phyloP scores from a whole-genome alignment of 1,140 invertebrate species.

The Campoletis sonorensis region DNA sequence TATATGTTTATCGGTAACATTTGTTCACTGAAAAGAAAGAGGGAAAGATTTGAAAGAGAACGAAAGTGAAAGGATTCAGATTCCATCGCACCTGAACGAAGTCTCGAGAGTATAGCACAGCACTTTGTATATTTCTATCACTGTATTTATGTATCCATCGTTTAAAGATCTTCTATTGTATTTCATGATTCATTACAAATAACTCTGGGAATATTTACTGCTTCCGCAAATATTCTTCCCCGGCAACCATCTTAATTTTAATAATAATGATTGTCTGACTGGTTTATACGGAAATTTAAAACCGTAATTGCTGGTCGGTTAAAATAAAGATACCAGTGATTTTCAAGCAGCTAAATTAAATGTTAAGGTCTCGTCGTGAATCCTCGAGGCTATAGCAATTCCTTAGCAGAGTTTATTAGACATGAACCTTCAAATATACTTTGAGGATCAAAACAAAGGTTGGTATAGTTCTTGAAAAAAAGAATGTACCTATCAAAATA shows the following conservation, averaged over 20 bases:
- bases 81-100: constrained; percentile 54
- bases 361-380: no score
- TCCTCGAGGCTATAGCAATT: no score
- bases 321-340: no score
- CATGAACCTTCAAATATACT: no score
- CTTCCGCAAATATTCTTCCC: background rate
- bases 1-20: background rate
- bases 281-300: background rate
- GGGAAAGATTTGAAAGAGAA: constrained; percentile 52
- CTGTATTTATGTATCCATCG: constrained; percentile 17
- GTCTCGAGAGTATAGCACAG: constrained; percentile 2
- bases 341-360: no score
- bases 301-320: no score
- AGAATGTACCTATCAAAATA: no score
- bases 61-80: constrained; percentile 69
- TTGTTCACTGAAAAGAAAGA: constrained; percentile 48
- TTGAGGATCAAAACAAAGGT: no score
- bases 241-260: background rate
- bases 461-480: background rate
- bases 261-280: background rate
- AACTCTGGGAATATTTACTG: background rate
- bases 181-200: background rate
- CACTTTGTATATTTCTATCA: constrained; percentile 26
- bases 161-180: background rate
- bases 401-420: no score